Evolutionary conservation across 92 coral and sea anemone species (phyloP).

Genomic region (Epizoanthus ramosus): DNA sequence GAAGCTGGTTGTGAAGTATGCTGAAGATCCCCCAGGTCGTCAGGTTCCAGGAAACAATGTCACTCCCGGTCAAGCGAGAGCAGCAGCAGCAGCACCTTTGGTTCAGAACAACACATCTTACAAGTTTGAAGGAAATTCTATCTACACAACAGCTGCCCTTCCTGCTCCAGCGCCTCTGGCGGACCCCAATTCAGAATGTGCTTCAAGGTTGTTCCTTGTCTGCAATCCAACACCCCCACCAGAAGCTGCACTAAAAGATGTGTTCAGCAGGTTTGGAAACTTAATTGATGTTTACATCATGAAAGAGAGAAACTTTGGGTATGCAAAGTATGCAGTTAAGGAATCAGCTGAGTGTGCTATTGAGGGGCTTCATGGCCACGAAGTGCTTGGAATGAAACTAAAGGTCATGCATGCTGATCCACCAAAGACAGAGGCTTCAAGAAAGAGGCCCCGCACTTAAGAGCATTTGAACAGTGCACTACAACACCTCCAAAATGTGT

Average conservation of each 20-base stretch:
- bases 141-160: conserved; percentile 93
- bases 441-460: conserved; percentile 96
- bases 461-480: background rate
- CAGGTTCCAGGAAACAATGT: conserved; percentile 53
- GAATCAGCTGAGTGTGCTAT: conserved; percentile 99
- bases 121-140: conserved; percentile 62
- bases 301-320: conserved; percentile 98
- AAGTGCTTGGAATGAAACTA: conserved; percentile 96
- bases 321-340: conserved; percentile 94
- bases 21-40: conserved; percentile 90
- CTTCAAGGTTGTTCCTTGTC: conserved; percentile 90
- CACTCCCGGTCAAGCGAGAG: conserved; percentile 40
- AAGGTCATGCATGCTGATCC: conserved; percentile 99
- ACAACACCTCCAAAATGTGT: no score
- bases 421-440: conserved; percentile 92
- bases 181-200: conserved; percentile 84
- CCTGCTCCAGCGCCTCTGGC: conserved; percentile 97
- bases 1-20: conserved; percentile 94
- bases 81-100: conserved; percentile 55
- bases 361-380: conserved; percentile 92
- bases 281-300: conserved; percentile 97
- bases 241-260: conserved; percentile 91
- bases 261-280: conserved; percentile 98
- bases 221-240: conserved; percentile 99
- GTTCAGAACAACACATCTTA: conserved; percentile 57